Conservation (phyloP, 2,888 invertebrate species). For the Abrostola triplasia region DNA sequence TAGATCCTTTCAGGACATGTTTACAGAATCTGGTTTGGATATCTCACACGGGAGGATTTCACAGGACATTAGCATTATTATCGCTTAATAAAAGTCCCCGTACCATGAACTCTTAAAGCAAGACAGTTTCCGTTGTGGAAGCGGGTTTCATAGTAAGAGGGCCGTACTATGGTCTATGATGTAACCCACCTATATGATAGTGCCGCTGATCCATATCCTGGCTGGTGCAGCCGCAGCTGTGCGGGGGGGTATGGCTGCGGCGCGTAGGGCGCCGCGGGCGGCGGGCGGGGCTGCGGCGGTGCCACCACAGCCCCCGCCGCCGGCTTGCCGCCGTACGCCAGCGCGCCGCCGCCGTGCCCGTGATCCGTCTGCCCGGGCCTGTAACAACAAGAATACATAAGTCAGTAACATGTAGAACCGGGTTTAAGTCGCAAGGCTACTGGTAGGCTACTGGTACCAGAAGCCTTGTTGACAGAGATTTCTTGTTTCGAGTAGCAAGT, state of each 20-base stretch:
- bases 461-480: too few species aligned
- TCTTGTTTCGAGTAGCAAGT: too few species aligned
- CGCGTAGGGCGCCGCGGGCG: conserved; percentile 81
- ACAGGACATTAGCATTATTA: too few species aligned
- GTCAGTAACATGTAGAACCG: conserved; percentile 6
- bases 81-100: too few species aligned
- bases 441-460: too few species aligned
- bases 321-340: conserved; percentile 84
- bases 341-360: conserved; percentile 81
- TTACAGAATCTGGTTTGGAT: background rate
- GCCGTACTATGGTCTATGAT: background rate
- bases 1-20: conserved; percentile 1
- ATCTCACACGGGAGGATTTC: too few species aligned
- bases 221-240: conserved; percentile 82
- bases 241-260: conserved; percentile 78
- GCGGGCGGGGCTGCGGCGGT: conserved; percentile 78
- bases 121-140: background rate
- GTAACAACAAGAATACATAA: conserved; percentile 44
- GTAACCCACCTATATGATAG: conserved; percentile 77
- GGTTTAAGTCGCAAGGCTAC: too few species aligned
- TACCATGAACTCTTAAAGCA: background rate
- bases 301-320: conserved; percentile 77
- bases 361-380: conserved; percentile 86
- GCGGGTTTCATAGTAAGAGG: background rate
- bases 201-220: conserved; percentile 84